Evolutionary conservation across 2,797 vertebrate genomes (phyloP).

Genomic region (Clarias pachynema): DNA sequence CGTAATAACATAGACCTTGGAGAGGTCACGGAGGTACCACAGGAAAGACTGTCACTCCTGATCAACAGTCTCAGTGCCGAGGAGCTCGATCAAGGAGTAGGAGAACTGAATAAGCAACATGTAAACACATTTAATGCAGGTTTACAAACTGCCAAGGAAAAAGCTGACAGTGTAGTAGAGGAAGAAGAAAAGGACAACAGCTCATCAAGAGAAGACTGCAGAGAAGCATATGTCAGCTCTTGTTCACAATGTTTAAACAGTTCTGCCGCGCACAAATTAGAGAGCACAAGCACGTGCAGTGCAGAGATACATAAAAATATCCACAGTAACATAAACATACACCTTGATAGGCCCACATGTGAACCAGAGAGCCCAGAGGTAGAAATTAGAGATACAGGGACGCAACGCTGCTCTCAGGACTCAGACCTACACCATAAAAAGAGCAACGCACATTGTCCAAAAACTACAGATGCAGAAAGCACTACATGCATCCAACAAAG

Average conservation of each 20-base stretch:
- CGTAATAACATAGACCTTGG: conserved; percentile 32
- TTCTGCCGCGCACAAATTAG: not conserved
- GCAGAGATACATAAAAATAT: not conserved
- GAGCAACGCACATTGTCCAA: not conserved
- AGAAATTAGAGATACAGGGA: not conserved
- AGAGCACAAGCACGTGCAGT: not conserved
- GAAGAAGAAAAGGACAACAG: too few relatives aligned
- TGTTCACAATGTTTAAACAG: conserved; percentile 11
- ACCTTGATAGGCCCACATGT: not conserved
- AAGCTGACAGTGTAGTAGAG: too few relatives aligned
- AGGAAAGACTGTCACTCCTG: not conserved
- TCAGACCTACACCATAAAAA: not conserved
- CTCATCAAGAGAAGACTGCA: not conserved
- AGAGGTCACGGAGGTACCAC: not conserved
- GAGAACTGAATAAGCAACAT: not conserved
- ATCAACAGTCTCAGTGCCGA: not conserved
- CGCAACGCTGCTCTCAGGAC: not conserved
- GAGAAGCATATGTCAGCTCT: not conserved
- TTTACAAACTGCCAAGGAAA: not conserved
- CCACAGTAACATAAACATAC: conserved; percentile 10
- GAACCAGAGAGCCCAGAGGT: conserved; percentile 1
- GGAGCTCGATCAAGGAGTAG: not conserved
- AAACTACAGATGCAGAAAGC: not conserved
- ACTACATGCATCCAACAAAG: not conserved
- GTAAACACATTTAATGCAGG: conserved; percentile 36